Evolutionary conservation across 2,797 vertebrate genomes (phyloP), one percentile per base, ranked within the genome.

Genomic region (Acanthopagrus latus): DNA sequence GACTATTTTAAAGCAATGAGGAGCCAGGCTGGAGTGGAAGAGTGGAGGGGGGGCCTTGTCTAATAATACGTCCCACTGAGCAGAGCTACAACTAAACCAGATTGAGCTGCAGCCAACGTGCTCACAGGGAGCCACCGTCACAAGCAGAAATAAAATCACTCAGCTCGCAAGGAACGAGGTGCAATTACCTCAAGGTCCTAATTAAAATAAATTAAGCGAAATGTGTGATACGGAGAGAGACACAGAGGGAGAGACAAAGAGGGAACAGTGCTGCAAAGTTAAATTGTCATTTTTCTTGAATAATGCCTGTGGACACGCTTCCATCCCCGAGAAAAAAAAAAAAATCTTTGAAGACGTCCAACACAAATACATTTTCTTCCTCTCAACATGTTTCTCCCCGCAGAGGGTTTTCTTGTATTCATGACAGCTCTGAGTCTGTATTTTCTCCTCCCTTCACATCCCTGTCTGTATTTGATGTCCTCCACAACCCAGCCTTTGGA

Each of bases 391-490:
- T 80, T 82, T 79, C 76, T 82, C 83, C 78, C 80, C 11, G 50
- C 85, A 80, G 85, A 82, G 8, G n/a, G 21, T 71, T 86, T 74
- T 88, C 78, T 83, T 81, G 70, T 80, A 86, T 90, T 91, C 83
- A 78, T 80, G 76, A 81, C 82, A 83, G 78, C 67, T 10, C 58
- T 17, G 74, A 74, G 67, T 74, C 79, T 64, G 23, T 78, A 64
- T 71, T 80, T 71, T 44, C 54, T 64, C 69, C 73, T 80, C 67
- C 75, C 78, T 77, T 78, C 84, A 46, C 80, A 83, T 78, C 73
- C 43, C 55, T 52, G 51, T 74, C 82, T 84, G 69, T 83, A 84
- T 91, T 88, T 91, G 88, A 90, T 85, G 83, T 85, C 86, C 82
- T 85, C 64, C 71, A 74, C 85, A 68, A 81, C 68, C 64, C 69